These are phyloP conservation scores for Stenolophus ochropezus DNA, from an alignment of 2,888 invertebrate genomes.

Conservation along the genomic window DNA sequence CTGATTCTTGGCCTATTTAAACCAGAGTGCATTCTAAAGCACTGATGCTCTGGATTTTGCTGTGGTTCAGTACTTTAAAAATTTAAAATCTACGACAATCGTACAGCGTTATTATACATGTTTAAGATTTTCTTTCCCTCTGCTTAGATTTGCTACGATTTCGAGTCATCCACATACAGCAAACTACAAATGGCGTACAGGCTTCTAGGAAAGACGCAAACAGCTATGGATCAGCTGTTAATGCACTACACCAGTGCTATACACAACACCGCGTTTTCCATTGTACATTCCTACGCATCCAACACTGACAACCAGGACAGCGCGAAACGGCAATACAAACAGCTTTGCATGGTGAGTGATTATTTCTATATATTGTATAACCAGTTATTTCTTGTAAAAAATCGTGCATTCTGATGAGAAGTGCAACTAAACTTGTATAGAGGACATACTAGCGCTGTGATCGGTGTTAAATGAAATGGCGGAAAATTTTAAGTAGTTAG, in stretches of 20 bases:
- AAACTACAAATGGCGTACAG: constrained; percentile 92
- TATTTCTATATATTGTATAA: background rate
- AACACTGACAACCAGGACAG: constrained; percentile 70
- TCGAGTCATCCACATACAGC: constrained; percentile 86
- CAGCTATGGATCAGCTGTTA: constrained; percentile 94
- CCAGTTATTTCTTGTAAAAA: too few species aligned
- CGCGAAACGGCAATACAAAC: constrained; percentile 85
- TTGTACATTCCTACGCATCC: constrained; percentile 74
- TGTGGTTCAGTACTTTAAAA: too few species aligned
- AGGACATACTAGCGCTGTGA: too few species aligned
- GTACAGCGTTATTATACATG: too few species aligned
- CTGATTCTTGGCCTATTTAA: too few species aligned
- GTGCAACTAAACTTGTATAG: too few species aligned
- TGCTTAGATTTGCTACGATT: constrained; percentile 78
- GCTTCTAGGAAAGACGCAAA: constrained; percentile 91
- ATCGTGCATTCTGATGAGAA: too few species aligned
- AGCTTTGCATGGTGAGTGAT: constrained; percentile 80
- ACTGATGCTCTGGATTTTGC: too few species aligned
- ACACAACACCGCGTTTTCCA: constrained; percentile 83
- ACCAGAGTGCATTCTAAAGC: too few species aligned
- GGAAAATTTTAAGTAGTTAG: too few species aligned
- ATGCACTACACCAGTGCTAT: constrained; percentile 97
- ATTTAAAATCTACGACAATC: too few species aligned
- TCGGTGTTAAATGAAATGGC: too few species aligned
- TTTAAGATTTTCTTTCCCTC: background rate